Conservation (phyloP, 2,797 vertebrate genomes). For the Phoxinus dragarum region DNA sequence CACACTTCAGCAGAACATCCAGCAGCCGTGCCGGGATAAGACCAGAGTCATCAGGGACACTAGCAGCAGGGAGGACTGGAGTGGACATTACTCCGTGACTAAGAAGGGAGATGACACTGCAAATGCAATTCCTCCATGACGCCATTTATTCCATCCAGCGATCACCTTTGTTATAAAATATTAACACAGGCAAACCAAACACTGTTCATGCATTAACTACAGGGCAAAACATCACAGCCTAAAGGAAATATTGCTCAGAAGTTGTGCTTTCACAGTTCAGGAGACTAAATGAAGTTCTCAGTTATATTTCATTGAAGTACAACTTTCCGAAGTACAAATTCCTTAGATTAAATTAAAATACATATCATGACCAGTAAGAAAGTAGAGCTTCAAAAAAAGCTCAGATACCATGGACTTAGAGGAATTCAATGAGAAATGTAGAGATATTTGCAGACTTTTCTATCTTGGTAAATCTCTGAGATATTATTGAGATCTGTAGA, state of each 20-base stretch:
- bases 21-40: neutral
- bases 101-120: constrained; percentile 42
- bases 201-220: neutral
- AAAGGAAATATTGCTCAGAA: neutral
- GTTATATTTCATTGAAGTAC: neutral
- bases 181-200: constrained; percentile 15
- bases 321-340: neutral
- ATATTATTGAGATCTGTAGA: neutral
- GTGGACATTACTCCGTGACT: constrained; percentile 27
- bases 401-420: neutral
- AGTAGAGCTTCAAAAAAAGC: neutral
- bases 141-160: constrained; percentile 4
- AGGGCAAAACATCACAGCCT: neutral
- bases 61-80: constrained; percentile 6
- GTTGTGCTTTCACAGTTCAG: neutral
- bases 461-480: neutral
- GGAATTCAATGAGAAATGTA: neutral
- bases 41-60: constrained; percentile 37
- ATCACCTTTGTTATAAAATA: neutral
- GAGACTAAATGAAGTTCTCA: neutral
- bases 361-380: neutral
- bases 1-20: constrained; percentile 20
- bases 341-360: neutral
- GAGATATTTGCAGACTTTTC: neutral
- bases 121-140: constrained; percentile 38